Percentiles rank a stretch among this genome's conserved stretches.
Evolutionary conservation across 1,140 invertebrate genomes (phyloP).

Genomic region (Dinoponera quadriceps): DNA sequence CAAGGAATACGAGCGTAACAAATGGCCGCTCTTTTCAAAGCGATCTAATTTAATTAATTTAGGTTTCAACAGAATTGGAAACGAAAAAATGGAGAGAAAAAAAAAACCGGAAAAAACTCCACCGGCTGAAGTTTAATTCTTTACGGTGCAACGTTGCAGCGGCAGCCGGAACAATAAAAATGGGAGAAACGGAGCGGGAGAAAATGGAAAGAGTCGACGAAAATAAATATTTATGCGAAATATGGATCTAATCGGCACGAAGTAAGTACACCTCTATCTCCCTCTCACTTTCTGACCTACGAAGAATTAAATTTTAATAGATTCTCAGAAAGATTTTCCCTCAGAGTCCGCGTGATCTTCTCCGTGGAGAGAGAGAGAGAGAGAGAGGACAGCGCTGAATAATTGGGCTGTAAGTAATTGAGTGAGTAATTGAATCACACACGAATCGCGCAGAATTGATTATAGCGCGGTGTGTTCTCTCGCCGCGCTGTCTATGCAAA

Average conservation of each 20-base stretch:
- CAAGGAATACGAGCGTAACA: not conserved
- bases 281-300: no score
- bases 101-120: not conserved
- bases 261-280: no score
- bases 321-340: constrained; percentile 6
- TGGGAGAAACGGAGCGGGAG: no score
- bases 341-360: not conserved
- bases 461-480: constrained; percentile 54
- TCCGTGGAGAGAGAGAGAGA: constrained; percentile 21
- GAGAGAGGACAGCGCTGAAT: constrained; percentile 39
- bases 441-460: constrained; percentile 70
- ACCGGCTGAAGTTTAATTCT: no score
- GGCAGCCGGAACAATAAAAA: no score
- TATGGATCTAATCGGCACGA: no score
- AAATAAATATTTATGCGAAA: no score
- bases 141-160: no score
- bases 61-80: not conserved
- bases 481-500: constrained; percentile 67
- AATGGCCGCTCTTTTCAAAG: constrained; percentile 3
- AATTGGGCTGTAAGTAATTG: constrained; percentile 68
- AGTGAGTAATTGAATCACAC: constrained; percentile 63
- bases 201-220: no score
- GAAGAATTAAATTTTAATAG: constrained; percentile 24
- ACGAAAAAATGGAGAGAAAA: not conserved
- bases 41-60: not conserved